Base-by-base conservation (phyloP, 2,888 invertebrate species). In the Tiliacea aurago region DNA sequence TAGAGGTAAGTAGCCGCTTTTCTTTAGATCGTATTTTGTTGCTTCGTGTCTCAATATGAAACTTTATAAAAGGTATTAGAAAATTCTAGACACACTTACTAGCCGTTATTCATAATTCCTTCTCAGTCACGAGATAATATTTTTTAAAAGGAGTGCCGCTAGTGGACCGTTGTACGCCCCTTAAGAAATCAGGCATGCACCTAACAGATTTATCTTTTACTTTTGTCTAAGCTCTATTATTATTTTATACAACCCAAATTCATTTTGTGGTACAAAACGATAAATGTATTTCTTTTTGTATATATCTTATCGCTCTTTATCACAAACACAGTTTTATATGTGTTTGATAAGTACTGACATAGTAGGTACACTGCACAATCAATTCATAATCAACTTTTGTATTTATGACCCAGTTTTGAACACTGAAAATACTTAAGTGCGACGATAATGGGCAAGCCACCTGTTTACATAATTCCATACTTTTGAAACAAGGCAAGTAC, bases 261-360 rank as follows among this genome's bases (percentile, higher is more conserved):
- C 18, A 76, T 33, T 45, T 28, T n/a, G n/a, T 28, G 45, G 10
- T 58, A 7, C 55, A 11, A 53, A 61, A 61, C 41, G 61, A 79
- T 70, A 49, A 47, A 23, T 5, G 18, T 20, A 41, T 70, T 78
- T 70, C 5, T 45, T 75, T 51, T 59, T n/a, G 10, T 78, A 49
- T 78, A 49, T 77, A 74, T 77, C 81, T 80, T 80, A 77, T 77
- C 77, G 56, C 23, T 62, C 23, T 28, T 77, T 66, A 80, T 65
- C 75, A 49, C 28, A 28, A 80, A 20, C 37, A 55, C n/a, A 73
- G 51, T 80, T 55, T 15, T 33, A 80, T 37, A 61, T 55, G 43
- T 63, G 28, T 73, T 51, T 63, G 37, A 62, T 76, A 75, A n/a
- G 20, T 37, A 49, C 43, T 13, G 43, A 33, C 15, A 49, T 41